Evolutionary conservation across 2,113 vertebrate species (phyloP).

Genomic region (Salminus brasiliensis): DNA sequence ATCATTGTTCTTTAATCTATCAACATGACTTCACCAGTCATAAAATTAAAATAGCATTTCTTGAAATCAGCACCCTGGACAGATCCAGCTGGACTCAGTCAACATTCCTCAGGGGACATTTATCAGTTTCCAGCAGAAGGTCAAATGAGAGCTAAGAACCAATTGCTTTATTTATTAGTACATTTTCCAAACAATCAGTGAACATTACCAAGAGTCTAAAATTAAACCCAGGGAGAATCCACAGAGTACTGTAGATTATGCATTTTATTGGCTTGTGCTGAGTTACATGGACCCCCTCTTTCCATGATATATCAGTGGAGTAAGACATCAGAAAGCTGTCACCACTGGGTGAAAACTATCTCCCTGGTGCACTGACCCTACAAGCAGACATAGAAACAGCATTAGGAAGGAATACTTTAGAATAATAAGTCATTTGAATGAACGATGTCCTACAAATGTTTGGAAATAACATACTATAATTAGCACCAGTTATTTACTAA

Average conservation of each 20-base stretch:
- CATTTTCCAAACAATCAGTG: too few relatives aligned
- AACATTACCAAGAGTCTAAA: background rate
- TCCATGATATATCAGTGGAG: constrained; percentile 19
- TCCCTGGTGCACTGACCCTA: constrained; percentile 13
- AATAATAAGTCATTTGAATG: constrained; percentile 29
- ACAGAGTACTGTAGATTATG: background rate
- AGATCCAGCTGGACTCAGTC: constrained; percentile 46
- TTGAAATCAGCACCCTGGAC: constrained; percentile 69
- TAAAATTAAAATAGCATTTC: constrained; percentile 32
- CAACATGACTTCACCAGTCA: background rate
- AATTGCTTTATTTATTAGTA: background rate
- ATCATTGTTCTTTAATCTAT: background rate
- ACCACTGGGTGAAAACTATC: constrained; percentile 23
- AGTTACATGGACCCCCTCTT: background rate
- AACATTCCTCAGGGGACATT: constrained; percentile 41
- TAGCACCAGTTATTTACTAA: too few relatives aligned
- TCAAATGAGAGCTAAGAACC: background rate
- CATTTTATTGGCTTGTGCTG: constrained; percentile 10
- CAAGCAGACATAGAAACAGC: constrained; percentile 36
- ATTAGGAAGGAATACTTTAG: constrained; percentile 29
- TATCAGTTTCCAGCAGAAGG: constrained; percentile 12
- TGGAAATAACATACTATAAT: background rate
- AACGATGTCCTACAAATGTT: too few relatives aligned
- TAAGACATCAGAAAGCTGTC: constrained; percentile 54
- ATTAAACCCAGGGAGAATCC: background rate